These are phyloP conservation scores for Proisotoma minuta DNA, from an alignment of 2,888 invertebrate species.

Conservation along the genomic window DNA sequence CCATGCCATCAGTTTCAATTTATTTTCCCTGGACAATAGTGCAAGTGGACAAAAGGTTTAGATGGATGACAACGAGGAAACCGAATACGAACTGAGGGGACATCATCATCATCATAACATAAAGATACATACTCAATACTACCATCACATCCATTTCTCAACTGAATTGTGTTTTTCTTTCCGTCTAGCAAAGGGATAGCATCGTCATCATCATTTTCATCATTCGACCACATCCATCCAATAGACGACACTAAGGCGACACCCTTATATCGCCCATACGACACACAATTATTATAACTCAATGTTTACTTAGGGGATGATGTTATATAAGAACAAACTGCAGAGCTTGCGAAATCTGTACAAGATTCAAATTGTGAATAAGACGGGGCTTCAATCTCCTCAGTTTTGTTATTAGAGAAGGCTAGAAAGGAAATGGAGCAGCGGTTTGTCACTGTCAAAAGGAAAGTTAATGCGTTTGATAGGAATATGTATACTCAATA, in stretches of 20 bases:
- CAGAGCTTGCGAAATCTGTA: background rate
- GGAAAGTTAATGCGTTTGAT: constrained; percentile 46
- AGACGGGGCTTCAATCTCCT: background rate
- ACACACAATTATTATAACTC: too few species aligned
- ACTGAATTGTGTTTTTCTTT: too few species aligned
- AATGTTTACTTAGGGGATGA: background rate
- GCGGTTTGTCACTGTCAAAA: constrained; percentile 47
- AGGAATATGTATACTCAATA: constrained; percentile 2
- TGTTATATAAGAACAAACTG: background rate
- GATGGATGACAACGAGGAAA: too few species aligned
- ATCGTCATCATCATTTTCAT: background rate
- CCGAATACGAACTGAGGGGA: too few species aligned
- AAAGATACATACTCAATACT: constrained; percentile 10
- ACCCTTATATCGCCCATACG: too few species aligned
- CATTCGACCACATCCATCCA: too few species aligned
- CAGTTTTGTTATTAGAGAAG: constrained; percentile 13
- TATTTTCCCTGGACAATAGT: too few species aligned
- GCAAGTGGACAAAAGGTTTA: too few species aligned
- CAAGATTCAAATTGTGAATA: background rate
- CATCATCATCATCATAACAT: too few species aligned
- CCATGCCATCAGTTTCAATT: too few species aligned
- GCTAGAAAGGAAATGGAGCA: constrained; percentile 43
- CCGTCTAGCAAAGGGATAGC: background rate
- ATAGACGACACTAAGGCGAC: too few species aligned
- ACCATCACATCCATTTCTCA: constrained; percentile 12